phyloP scores from a whole-genome alignment of 2,113 vertebrate species.

The Chinchilla lanigera region DNA sequence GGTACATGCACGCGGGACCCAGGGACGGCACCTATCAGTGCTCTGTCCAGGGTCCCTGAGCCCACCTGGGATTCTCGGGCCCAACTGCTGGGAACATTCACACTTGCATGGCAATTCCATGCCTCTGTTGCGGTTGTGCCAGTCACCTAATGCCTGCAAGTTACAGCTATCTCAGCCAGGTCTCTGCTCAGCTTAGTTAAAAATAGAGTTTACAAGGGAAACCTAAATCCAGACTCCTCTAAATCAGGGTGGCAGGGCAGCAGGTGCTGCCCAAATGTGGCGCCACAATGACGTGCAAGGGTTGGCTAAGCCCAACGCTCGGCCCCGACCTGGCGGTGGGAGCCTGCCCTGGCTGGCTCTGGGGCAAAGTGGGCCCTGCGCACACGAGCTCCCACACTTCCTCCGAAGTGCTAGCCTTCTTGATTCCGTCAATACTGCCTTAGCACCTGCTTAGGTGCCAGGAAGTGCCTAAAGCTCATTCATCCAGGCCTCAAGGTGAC shows the following conservation, averaged over 20 bases:
- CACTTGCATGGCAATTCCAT: not conserved
- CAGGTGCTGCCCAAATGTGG: slow-evolving; percentile 50
- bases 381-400: fast-evolving
- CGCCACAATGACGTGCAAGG: not conserved
- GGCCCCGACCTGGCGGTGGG: too few relatives aligned
- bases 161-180: not conserved
- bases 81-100: not conserved
- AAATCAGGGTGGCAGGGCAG: not conserved
- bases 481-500: not conserved
- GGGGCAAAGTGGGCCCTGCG: not conserved
- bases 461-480: not conserved
- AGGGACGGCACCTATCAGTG: not conserved
- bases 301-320: not conserved
- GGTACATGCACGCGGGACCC: not conserved
- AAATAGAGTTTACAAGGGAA: slow-evolving; percentile 69
- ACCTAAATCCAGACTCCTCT: slow-evolving; percentile 52
- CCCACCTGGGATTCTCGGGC: not conserved
- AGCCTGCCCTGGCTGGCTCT: not conserved
- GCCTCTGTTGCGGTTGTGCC: not conserved
- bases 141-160: not conserved
- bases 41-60: not conserved
- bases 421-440: not conserved
- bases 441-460: not conserved
- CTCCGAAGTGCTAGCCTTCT: not conserved
- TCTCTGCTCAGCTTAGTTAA: slow-evolving; percentile 33